Conservation (phyloP, 1,140 invertebrate genomes). For the Metaphire vulgaris region DNA sequence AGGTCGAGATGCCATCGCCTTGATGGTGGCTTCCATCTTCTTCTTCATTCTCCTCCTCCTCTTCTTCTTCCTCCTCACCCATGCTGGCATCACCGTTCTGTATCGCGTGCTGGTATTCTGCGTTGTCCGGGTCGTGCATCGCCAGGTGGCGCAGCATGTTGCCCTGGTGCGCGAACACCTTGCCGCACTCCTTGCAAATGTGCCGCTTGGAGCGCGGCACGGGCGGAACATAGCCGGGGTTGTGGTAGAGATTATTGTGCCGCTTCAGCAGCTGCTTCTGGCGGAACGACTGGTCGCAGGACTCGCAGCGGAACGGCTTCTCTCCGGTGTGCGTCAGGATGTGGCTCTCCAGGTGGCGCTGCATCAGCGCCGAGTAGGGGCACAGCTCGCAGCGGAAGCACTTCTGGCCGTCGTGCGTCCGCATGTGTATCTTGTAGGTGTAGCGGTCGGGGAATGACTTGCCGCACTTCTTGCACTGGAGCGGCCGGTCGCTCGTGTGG, state of each 20-base stretch:
- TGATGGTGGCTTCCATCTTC: not conserved
- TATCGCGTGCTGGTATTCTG: slow-evolving; percentile 65
- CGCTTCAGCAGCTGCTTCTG: slow-evolving; percentile 86
- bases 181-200: slow-evolving; percentile 77
- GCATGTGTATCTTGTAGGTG: slow-evolving; percentile 60
- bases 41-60: slow-evolving; percentile 42
- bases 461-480: slow-evolving; percentile 85
- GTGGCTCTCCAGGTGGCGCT: slow-evolving; percentile 88
- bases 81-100: slow-evolving; percentile 70
- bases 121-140: slow-evolving; percentile 77
- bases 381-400: slow-evolving; percentile 93
- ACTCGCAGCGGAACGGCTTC: slow-evolving; percentile 50
- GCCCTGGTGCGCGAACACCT: slow-evolving; percentile 78
- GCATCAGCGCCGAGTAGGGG: slow-evolving; percentile 85
- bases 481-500: slow-evolving; percentile 83
- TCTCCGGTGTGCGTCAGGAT: slow-evolving; percentile 82
- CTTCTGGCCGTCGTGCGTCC: slow-evolving; percentile 94
- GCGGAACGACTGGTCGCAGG: slow-evolving; percentile 60
- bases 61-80: slow-evolving; percentile 32
- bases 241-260: slow-evolving; percentile 89
- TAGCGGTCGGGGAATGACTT: slow-evolving; percentile 83
- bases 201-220: slow-evolving; percentile 81
- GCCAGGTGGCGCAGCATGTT: slow-evolving; percentile 88
- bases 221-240: slow-evolving; percentile 82
- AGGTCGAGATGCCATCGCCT: not conserved